phyloP scores from a whole-genome alignment of 2,113 vertebrate genomes.

The Scomber scombrus region DNA sequence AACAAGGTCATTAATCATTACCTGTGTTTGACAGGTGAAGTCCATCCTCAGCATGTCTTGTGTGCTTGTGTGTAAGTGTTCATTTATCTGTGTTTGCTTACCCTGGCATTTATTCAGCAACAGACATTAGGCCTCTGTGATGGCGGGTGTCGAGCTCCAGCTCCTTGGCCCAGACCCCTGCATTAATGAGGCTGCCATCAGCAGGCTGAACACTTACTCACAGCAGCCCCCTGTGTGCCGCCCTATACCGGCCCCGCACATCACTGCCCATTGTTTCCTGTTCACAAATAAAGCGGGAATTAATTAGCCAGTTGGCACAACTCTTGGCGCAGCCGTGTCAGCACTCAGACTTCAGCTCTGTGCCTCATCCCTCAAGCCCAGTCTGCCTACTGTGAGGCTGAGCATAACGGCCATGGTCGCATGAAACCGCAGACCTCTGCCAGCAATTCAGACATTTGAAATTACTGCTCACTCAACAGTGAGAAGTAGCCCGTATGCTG shows the following conservation, averaged over 20 bases:
- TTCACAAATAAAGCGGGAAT: constrained; percentile 78
- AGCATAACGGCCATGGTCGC: constrained; percentile 30
- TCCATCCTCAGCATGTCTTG: constrained; percentile 59
- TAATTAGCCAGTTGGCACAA: constrained; percentile 79
- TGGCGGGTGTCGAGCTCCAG: constrained; percentile 71
- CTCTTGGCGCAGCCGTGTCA: constrained; percentile 57
- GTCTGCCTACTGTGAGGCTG: constrained; percentile 58
- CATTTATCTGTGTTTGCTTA: constrained; percentile 70
- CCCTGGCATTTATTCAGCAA: constrained; percentile 70
- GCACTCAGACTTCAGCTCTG: constrained; percentile 55
- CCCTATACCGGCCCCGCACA: constrained; percentile 64
- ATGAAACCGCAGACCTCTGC: constrained; percentile 58
- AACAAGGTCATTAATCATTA: constrained; percentile 70
- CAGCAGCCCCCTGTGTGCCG: constrained; percentile 75
- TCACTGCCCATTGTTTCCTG: constrained; percentile 76
- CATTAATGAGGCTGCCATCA: constrained; percentile 81
- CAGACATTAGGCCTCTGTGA: constrained; percentile 70
- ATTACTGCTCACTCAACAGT: constrained; percentile 51
- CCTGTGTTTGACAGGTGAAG: constrained; percentile 67
- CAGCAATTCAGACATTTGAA: constrained; percentile 61
- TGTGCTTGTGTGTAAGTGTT: constrained; percentile 45
- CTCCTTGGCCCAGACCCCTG: constrained; percentile 75
- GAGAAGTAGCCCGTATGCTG: constrained; percentile 9
- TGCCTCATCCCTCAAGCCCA: constrained; percentile 60
- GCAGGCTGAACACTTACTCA: constrained; percentile 73